These are phyloP conservation scores for Microctenopoma lineatum DNA, from an alignment of 2,797 vertebrate genomes.

Conservation along the genomic window DNA sequence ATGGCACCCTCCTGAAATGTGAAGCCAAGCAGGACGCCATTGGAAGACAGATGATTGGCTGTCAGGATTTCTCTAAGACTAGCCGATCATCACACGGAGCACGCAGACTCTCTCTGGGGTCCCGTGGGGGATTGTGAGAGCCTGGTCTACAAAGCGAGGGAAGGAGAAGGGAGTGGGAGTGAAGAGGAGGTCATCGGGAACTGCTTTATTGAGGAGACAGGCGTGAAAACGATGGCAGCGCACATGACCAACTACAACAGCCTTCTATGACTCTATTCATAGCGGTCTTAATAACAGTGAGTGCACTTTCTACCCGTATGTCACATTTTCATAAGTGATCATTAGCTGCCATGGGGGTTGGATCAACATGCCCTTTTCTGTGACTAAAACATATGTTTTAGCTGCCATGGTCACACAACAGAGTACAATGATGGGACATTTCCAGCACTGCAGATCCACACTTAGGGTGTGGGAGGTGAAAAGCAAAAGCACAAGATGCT, in stretches of 20 bases:
- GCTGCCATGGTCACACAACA: constrained; percentile 26
- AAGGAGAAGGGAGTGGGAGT: constrained; percentile 41
- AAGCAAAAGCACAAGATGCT: not conserved
- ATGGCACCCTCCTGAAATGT: constrained; percentile 69
- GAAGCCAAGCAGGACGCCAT: constrained; percentile 63
- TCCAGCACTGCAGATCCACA: not conserved
- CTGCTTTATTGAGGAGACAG: constrained; percentile 28
- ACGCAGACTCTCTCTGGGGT: constrained; percentile 54
- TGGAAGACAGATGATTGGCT: constrained; percentile 77
- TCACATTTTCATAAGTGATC: constrained; percentile 41
- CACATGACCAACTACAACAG: constrained; percentile 14
- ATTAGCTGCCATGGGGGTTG: constrained; percentile 29
- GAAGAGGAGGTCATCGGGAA: constrained; percentile 66
- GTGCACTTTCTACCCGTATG: constrained; percentile 10
- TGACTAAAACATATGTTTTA: constrained; percentile 33
- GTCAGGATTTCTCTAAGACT: constrained; percentile 70
- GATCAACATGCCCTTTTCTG: constrained; percentile 26
- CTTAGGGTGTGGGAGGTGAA: constrained; percentile 2
- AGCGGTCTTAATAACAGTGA: constrained; percentile 31
- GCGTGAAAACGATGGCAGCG: constrained; percentile 26
- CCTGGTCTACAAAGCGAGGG: constrained; percentile 50
- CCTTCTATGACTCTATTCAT: constrained; percentile 4
- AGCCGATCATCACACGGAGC: constrained; percentile 75
- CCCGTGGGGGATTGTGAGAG: constrained; percentile 55
- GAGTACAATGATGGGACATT: constrained; percentile 19